A percentile compares a stretch with the other conserved stretches of the same genome.
These are phyloP conservation scores for Rotaria magnacalcarata DNA, from an alignment of 2,888 invertebrate genomes.

Conservation along the genomic window DNA sequence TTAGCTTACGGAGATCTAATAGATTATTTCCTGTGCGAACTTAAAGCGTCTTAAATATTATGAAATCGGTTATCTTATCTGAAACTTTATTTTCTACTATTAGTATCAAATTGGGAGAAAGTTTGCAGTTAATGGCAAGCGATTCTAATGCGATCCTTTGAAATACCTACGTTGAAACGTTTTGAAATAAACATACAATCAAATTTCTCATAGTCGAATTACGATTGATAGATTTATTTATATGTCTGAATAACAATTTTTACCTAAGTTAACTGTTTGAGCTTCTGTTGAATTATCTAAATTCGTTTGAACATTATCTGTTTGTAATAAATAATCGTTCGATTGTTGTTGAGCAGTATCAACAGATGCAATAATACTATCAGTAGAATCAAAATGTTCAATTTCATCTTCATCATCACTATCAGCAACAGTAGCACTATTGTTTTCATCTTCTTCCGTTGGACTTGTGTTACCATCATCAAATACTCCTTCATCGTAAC, in stretches of 20 bases:
- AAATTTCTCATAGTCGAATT: too few species aligned
- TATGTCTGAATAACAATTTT: neutral
- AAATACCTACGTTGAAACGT: too few species aligned
- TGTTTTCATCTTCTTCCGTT: constrained; percentile 20
- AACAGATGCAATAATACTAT: neutral
- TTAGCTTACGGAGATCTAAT: too few species aligned
- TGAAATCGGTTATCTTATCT: too few species aligned
- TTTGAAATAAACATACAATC: too few species aligned
- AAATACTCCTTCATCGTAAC: constrained; percentile 8
- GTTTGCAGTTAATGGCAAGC: too few species aligned
- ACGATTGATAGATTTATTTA: too few species aligned
- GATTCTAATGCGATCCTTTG: too few species aligned
- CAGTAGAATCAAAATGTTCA: constrained; percentile 31
- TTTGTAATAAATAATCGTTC: neutral
- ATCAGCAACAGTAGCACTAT: neutral
- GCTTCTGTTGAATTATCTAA: constrained; percentile 22
- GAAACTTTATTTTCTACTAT: too few species aligned
- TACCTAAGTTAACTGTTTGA: neutral
- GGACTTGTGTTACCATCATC: neutral
- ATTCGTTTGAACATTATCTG: constrained; percentile 2
- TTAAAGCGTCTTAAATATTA: too few species aligned
- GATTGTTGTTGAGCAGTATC: neutral
- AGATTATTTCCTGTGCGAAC: too few species aligned
- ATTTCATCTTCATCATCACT: constrained; percentile 20
- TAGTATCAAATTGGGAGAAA: too few species aligned